A percentile compares a stretch with the other conserved stretches of the same genome.
Evolutionary conservation across 2,113 vertebrate genomes (phyloP).

Genomic region (Ascaphus truei): DNA sequence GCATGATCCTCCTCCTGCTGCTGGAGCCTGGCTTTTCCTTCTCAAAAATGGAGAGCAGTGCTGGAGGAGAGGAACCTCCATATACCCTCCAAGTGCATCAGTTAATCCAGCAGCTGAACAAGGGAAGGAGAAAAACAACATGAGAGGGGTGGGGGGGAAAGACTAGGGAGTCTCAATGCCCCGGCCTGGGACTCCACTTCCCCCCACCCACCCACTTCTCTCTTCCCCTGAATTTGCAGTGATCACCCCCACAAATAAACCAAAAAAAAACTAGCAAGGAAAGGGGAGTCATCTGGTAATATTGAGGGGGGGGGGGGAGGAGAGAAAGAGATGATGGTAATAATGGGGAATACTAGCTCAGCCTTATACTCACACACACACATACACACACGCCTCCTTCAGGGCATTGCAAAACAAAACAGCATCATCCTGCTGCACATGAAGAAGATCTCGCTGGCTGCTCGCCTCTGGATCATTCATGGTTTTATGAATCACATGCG

Average conservation of each 20-base stretch:
- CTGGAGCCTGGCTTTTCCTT: slow-evolving; percentile 54
- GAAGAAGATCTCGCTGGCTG: slow-evolving; percentile 36
- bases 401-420: slow-evolving; percentile 37
- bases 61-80: slow-evolving; percentile 61
- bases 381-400: slow-evolving; percentile 31
- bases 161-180: slow-evolving; percentile 5
- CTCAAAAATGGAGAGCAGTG: slow-evolving; percentile 53
- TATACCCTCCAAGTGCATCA: slow-evolving; percentile 59
- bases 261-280: too few species aligned
- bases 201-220: too few species aligned
- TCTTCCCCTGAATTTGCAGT: background rate
- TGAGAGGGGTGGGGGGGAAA: too few species aligned
- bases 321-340: background rate
- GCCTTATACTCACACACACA: background rate
- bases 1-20: slow-evolving; percentile 78
- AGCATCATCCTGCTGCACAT: slow-evolving; percentile 36
- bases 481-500: slow-evolving; percentile 38
- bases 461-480: slow-evolving; percentile 38
- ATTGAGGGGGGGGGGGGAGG: too few species aligned
- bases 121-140: slow-evolving; percentile 6
- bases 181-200: slow-evolving; percentile 27
- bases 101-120: slow-evolving; percentile 63
- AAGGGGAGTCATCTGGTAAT: background rate
- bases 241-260: background rate
- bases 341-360: background rate